Evolutionary conservation across 2,888 invertebrate genomes (phyloP).

Genomic region (Pachycephus smyrnensis): DNA sequence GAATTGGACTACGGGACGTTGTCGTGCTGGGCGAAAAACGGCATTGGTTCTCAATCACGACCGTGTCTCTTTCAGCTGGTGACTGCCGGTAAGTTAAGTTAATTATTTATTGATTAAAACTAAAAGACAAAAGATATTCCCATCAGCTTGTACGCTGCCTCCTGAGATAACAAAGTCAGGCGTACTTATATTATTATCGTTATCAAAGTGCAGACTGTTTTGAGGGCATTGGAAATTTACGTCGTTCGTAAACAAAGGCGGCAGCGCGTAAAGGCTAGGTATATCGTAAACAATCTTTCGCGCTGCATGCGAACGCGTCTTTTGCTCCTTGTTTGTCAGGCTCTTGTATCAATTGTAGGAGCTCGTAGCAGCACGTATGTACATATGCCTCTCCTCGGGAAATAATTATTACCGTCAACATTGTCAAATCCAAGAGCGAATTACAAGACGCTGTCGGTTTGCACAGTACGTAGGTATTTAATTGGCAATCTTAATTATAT

Average conservation of each 20-base stretch:
- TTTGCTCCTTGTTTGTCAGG: not conserved
- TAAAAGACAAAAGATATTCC: too few relatives aligned
- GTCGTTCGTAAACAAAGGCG: not conserved
- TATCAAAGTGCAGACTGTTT: not conserved
- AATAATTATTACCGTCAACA: not conserved
- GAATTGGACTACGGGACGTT: conserved; percentile 89
- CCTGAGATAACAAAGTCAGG: too few relatives aligned
- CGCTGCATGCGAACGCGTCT: not conserved
- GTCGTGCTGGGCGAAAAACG: conserved; percentile 87
- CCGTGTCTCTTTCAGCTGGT: conserved; percentile 92
- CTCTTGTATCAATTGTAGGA: not conserved
- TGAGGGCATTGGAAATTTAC: not conserved
- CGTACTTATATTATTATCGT: too few relatives aligned
- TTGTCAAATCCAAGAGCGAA: not conserved
- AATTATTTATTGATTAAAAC: not conserved
- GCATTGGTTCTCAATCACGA: conserved; percentile 83
- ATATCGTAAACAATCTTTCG: not conserved
- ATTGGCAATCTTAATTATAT: not conserved
- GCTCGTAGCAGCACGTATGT: not conserved
- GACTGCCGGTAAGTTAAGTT: conserved; percentile 80
- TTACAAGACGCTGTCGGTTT: not conserved
- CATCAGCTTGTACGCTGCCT: too few relatives aligned
- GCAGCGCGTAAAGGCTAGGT: not conserved
- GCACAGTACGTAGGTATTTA: not conserved
- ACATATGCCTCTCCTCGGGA: not conserved